phyloP scores from a whole-genome alignment of 2,888 invertebrate genomes.

The Blomia tropicalis region DNA sequence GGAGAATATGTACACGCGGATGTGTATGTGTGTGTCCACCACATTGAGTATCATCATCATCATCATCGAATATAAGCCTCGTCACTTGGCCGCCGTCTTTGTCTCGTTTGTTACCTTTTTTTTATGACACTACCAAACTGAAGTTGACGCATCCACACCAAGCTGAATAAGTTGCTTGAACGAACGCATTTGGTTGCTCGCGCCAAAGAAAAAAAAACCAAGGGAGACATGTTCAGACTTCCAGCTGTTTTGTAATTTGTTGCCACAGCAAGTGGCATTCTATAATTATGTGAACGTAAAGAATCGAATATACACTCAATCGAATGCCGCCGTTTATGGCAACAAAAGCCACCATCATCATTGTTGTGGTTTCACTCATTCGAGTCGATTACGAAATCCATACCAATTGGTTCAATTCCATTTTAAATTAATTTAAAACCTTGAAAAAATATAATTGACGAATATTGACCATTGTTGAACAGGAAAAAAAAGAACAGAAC shows the following conservation, averaged over 20 bases:
- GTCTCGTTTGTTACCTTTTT: neutral
- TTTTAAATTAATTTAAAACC: no score
- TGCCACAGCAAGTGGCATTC: conserved; percentile 18
- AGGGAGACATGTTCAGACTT: conserved; percentile 11
- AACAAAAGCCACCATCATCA: no score
- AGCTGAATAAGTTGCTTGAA: neutral
- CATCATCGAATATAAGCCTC: neutral
- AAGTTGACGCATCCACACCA: no score
- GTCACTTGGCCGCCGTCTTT: neutral
- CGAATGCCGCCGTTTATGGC: conserved; percentile 11
- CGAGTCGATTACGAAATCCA: neutral
- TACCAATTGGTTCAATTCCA: no score
- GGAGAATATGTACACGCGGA: no score
- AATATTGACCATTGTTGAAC: no score
- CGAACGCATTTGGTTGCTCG: neutral
- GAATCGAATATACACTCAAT: neutral
- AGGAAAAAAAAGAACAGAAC: no score
- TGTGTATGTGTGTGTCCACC: no score
- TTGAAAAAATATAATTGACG: no score
- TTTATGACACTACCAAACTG: neutral
- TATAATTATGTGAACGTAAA: neutral
- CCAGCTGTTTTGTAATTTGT: conserved; percentile 18
- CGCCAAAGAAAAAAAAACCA: neutral
- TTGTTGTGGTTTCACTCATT: no score
- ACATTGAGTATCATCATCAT: neutral